Evolutionary conservation across 2,888 invertebrate species (phyloP).

Genomic region (Carpatolechia fugitivella): DNA sequence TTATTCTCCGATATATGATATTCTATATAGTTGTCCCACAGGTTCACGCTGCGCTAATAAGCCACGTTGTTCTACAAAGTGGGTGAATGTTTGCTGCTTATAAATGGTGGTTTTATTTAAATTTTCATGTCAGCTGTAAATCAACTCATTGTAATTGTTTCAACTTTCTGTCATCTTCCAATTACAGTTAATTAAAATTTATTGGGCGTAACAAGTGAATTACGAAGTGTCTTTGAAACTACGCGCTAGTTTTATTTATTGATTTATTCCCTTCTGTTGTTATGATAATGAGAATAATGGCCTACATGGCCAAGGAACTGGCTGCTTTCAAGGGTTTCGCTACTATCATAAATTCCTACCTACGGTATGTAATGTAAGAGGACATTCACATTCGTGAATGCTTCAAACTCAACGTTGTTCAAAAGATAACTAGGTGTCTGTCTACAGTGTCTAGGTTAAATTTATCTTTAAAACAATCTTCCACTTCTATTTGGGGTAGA

Average conservation of each 20-base stretch:
- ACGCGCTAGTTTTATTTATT: slow-evolving; percentile 52
- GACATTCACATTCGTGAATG: no score
- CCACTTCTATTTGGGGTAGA: no score
- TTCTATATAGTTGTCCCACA: background rate
- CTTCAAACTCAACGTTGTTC: no score
- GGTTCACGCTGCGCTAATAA: slow-evolving; percentile 1
- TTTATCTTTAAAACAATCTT: no score
- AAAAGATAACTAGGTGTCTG: no score
- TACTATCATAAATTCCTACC: no score
- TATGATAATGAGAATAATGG: slow-evolving; percentile 20
- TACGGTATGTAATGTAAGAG: background rate
- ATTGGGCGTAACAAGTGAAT: slow-evolving; percentile 56
- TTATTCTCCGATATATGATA: slow-evolving; percentile 1
- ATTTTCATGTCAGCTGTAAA: slow-evolving; percentile 26
- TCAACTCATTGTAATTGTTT: slow-evolving; percentile 35
- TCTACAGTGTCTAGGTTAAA: no score
- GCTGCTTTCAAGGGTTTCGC: background rate
- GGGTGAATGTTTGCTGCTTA: slow-evolving; percentile 9
- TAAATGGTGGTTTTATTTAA: slow-evolving; percentile 17
- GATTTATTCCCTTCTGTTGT: slow-evolving; percentile 50
- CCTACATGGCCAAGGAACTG: slow-evolving; percentile 19
- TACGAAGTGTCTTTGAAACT: slow-evolving; percentile 42
- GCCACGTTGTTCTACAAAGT: slow-evolving; percentile 8
- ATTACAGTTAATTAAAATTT: slow-evolving; percentile 61
- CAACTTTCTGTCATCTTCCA: slow-evolving; percentile 45